Evolutionary conservation across 2,113 vertebrate species (phyloP), one percentile per base, ranked within the genome.

Genomic region (Takifugu bimaculatus): DNA sequence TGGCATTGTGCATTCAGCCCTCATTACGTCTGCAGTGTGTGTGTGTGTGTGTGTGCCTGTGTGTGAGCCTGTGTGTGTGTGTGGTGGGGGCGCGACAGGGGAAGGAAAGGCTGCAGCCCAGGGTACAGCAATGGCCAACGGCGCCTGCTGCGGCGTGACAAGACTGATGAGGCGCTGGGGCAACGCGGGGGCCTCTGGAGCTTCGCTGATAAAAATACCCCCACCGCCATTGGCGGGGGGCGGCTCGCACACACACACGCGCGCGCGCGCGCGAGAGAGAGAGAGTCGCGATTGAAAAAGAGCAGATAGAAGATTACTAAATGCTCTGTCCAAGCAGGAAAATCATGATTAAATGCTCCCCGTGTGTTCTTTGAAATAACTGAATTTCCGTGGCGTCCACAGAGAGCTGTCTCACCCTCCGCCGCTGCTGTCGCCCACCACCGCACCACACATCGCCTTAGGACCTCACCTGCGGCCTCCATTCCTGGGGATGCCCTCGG

Each of bases 401-500:
- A 99, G 96, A 91, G 97, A 99, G 56, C 90, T 97, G 61, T 91
- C 95, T 44, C 95, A 94, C 65, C 94, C 95, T 0, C 93, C 96
- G 0, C 93, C 95, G 3, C 83, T 98, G 77, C 94, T 98, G 71
- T 95, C 96, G 0, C 93, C 95, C 42, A 94, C 96, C 79, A 95
- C 92, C 0, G 94, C 93, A 1, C 94, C 95, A 61, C 97, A 99
- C 77, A 94, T 99, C 47, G 90, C 96, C 53, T 88, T 98, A 86
- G 95, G 95, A 44, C 92, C 94, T 65, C 97, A 98, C 78, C 79
- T 98, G 82, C 91, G 95, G 83, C 95, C 95, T n/a, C 96, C 95
- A 3, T 95, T 98, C 79, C 83, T 98, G 20, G 95, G 95, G 85
- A 91, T 98, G 90, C 94, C 95, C 56, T 94, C 97, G 0, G 91